Base-by-base conservation (phyloP, 2,888 invertebrate species). In the Neoascia interrupta region DNA sequence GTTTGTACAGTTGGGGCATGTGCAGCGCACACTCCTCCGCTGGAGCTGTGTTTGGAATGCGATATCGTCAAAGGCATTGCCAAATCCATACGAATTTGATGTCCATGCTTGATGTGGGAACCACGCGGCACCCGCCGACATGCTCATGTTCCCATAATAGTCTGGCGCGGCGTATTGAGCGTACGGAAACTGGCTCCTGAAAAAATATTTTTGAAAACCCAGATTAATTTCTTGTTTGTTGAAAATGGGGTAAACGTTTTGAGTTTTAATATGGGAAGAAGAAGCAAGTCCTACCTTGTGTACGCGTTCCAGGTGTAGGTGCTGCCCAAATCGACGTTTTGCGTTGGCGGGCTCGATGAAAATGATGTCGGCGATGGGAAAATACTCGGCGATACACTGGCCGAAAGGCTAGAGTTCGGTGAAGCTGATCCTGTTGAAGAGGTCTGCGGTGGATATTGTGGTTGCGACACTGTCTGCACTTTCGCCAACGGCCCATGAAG, bases 1-100 rank as follows among this genome's bases (percentile, higher is more conserved):
- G 83, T 92, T 94, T 83, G 93, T 92, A 87, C 93, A 96, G 89
- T 93, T 96, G n/a, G 93, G 96, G 87, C 93, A 96, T 56, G 93
- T 92, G 87, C 94, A 95, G 84, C 94, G 93, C 21, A 93, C 92
- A 82, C 94, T 94, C 70, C 94, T 91, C 0, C 94, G 90, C 81
- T 93, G 93, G 31, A 93, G 90, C 74, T 92, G 91, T 1, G 91
- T 72, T 75, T 88, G 88, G 72, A 87, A 87, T 36, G 88, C 86
- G 18, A 88, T 86, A 61, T 88, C 88, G 10, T 88, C 88, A 16
- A 88, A 87, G 15, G 82, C 82, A 60, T 87, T 87, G 23, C 87
- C 87, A 54, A 84, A 84, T 1, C 88, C 84, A 82, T 87, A 88
- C 16, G 85, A 84, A 45, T 85, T 86, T 1, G 87, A 83, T 2